Evolutionary conservation across 2,113 vertebrate genomes (phyloP), one percentile per base, ranked within the genome.

Genomic region (Vidua chalybeata): DNA sequence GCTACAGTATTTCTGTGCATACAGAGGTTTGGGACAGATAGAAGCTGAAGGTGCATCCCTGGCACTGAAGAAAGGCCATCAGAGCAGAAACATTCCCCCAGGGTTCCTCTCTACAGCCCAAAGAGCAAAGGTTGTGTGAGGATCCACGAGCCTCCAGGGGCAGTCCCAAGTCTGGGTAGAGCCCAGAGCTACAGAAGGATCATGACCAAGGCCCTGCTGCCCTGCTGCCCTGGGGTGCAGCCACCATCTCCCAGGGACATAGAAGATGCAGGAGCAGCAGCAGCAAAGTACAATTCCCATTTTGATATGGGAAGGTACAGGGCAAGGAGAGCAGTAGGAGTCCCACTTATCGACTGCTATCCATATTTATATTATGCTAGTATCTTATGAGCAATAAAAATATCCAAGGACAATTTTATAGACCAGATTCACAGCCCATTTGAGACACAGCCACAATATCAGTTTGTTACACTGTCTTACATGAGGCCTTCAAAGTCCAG

Each of bases 1-100:
- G 35, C 33, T 4, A 0, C 0, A 51, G 26, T 6, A n/a, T 43
- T 33, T 28, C 67, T 31, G 64, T 5, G 23, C 26, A 0, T 2
- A 9, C 0, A 5, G 62, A 6, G 8, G 33, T 8, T 43, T 14
- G 6, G 48, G 15, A 31, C 23, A 26, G 46, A 19, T 3, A 21
- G 63, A 17, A 35, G 33, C 37, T 19, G 7, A 8, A 39, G 1
- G 11, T 8, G 23, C 68, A 15, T 16, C 49, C 8, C 41, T 17
- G 27, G 59, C 49, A 43, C 35, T 7, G 17, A 63, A 9, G 11
- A 64, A 84, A 73, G 35, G 51, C 51, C 61, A 9, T 0, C 2
- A 46, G 45, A 63, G 37, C 78, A 66, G 73, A 2, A 54, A 3
- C 39, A 9, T 11, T 12, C 9, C 24, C 58, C 41, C 49, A 39